These are phyloP conservation scores for Lates calcarifer DNA, from an alignment of 2,113 vertebrate genomes.

Conservation along the genomic window DNA sequence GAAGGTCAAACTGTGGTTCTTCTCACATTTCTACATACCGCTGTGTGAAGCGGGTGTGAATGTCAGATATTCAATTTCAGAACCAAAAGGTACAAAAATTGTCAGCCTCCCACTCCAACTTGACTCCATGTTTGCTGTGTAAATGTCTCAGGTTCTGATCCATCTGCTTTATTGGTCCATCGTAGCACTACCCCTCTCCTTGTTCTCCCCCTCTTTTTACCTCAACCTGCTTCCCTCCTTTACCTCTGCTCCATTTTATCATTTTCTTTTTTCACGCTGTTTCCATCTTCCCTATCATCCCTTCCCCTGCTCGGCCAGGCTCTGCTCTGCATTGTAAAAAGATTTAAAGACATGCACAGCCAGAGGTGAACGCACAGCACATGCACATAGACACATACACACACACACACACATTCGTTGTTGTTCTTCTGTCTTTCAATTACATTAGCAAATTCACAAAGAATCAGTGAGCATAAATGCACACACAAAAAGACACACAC, in stretches of 20 bases:
- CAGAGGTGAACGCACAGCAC: conserved; percentile 14
- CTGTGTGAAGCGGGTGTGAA: too few species aligned
- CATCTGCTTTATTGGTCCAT: conserved; percentile 11
- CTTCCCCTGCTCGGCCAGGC: conserved; percentile 17
- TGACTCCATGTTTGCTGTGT: neutral
- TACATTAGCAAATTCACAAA: conserved; percentile 11
- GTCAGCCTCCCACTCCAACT: neutral
- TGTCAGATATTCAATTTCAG: too few species aligned
- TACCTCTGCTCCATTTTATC: conserved; percentile 47
- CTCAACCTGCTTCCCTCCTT: neutral
- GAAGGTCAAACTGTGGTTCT: too few species aligned
- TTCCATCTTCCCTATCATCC: conserved; percentile 43
- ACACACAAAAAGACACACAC: neutral
- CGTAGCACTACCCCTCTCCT: conserved; percentile 2
- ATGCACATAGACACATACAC: neutral
- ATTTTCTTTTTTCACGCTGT: conserved; percentile 44
- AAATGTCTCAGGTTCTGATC: conserved; percentile 2
- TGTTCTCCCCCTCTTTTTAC: neutral
- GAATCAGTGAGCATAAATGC: neutral
- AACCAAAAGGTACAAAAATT: too few species aligned
- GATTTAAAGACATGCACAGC: conserved; percentile 44
- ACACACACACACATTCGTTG: conserved; percentile 9
- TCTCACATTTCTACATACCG: too few species aligned
- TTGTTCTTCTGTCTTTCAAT: conserved; percentile 29
- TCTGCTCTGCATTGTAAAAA: conserved; percentile 48